Conservation (phyloP, 53 echinoderm and acorn worm genomes). For the Mesocentrotus franciscanus region DNA sequence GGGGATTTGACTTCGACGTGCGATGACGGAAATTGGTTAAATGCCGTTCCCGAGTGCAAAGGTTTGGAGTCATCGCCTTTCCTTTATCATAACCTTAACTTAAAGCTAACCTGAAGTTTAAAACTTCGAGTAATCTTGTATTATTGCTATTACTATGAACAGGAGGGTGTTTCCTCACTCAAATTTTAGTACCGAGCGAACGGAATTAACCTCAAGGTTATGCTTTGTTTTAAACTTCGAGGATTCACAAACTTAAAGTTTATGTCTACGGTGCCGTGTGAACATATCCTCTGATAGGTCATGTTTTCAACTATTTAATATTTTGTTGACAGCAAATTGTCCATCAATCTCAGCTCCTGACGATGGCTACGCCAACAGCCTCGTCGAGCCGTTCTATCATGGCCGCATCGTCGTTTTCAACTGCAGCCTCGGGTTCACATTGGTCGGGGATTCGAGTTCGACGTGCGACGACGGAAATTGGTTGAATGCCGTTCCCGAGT, state of each 20-base stretch:
- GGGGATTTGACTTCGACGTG: conserved; percentile 21
- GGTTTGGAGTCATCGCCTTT: not conserved
- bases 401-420: not conserved
- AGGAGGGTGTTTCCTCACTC: too few species aligned
- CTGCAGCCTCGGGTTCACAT: conserved; percentile 31
- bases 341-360: not conserved
- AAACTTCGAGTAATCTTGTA: too few species aligned
- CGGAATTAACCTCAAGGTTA: not conserved
- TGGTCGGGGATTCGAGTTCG: conserved; percentile 11
- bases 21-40: conserved; percentile 33
- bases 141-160: too few species aligned
- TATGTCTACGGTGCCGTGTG: too few species aligned
- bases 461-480: conserved; percentile 44
- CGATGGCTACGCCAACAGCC: not conserved
- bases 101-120: too few species aligned
- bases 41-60: conserved; percentile 39
- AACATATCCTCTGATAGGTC: too few species aligned
- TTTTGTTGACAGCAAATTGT: conserved; percentile 22
- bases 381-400: conserved; percentile 38
- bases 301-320: too few species aligned
- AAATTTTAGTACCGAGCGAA: too few species aligned
- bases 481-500: conserved; percentile 9
- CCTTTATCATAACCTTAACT: too few species aligned
- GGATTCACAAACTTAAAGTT: too few species aligned
- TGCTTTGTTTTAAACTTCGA: too few species aligned